Conservation (phyloP, 2,797 vertebrate genomes). For the Characodon lateralis region DNA sequence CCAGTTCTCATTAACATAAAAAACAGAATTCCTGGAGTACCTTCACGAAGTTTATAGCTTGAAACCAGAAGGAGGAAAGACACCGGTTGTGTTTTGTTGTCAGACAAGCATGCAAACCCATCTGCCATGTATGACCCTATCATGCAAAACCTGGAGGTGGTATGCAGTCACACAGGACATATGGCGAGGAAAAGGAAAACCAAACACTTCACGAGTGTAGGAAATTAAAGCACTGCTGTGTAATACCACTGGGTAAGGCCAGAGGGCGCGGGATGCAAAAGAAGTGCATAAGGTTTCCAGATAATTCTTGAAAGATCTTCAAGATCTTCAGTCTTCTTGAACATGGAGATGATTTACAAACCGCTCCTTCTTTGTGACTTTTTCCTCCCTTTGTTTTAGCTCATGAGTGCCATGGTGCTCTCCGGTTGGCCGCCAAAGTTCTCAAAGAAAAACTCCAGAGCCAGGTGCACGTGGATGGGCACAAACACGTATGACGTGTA, state of each 20-base stretch:
- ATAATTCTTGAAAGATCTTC: conserved; percentile 46
- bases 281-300: conserved; percentile 43
- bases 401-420: conserved; percentile 81
- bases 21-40: not conserved
- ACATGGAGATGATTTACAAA: conserved; percentile 21
- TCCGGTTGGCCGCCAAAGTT: conserved; percentile 84
- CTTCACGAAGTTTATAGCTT: not conserved
- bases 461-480: conserved; percentile 91
- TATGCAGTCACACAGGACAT: conserved; percentile 63
- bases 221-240: conserved; percentile 31
- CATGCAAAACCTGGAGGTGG: conserved; percentile 62
- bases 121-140: conserved; percentile 36
- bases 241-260: conserved; percentile 52
- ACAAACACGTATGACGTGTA: conserved; percentile 97
- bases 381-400: conserved; percentile 62
- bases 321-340: conserved; percentile 46
- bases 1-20: not conserved
- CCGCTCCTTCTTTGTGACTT: not conserved
- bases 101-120: conserved; percentile 55
- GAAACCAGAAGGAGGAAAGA: conserved; percentile 2
- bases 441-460: conserved; percentile 92
- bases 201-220: conserved; percentile 41
- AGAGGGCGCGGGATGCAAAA: conserved; percentile 48
- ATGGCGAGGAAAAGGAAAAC: not conserved
- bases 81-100: conserved; percentile 9